phyloP scores from a whole-genome alignment of 2,113 vertebrate genomes.

The Upupa epops region DNA sequence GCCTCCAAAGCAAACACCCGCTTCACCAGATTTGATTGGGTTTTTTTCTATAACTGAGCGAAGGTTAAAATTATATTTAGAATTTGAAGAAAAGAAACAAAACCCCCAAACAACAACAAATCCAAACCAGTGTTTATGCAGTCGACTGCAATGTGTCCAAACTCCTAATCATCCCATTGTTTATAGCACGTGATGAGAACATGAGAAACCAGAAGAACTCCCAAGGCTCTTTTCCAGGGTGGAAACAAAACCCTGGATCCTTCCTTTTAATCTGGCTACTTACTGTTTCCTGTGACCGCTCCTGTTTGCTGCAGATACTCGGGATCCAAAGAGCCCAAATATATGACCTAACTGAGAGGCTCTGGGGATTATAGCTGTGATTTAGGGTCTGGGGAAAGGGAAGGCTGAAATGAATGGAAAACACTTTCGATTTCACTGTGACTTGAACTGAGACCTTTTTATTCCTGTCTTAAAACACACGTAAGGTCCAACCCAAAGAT shows the following conservation, averaged over 20 bases:
- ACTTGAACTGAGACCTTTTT: neutral
- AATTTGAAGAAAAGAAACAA: neutral
- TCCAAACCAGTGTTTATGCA: neutral
- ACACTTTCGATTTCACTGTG: neutral
- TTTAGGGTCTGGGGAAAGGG: neutral
- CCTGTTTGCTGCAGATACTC: neutral
- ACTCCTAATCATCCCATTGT: neutral
- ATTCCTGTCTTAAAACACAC: neutral
- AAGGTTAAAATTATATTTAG: neutral
- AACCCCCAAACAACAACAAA: no score
- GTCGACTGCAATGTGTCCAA: neutral
- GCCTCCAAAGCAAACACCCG: neutral
- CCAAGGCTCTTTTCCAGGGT: neutral
- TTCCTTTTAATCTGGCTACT: neutral
- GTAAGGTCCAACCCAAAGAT: neutral
- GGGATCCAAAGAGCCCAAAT: neutral
- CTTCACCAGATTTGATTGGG: neutral
- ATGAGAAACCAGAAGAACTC: neutral
- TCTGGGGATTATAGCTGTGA: neutral
- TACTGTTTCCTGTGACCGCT: neutral
- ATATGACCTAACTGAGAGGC: neutral
- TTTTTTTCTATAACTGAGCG: neutral
- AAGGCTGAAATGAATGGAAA: neutral
- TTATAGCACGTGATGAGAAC: neutral
- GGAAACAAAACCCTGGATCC: neutral